Conservation (phyloP, 2,113 vertebrate genomes). For the Paramormyrops kingsleyae region DNA sequence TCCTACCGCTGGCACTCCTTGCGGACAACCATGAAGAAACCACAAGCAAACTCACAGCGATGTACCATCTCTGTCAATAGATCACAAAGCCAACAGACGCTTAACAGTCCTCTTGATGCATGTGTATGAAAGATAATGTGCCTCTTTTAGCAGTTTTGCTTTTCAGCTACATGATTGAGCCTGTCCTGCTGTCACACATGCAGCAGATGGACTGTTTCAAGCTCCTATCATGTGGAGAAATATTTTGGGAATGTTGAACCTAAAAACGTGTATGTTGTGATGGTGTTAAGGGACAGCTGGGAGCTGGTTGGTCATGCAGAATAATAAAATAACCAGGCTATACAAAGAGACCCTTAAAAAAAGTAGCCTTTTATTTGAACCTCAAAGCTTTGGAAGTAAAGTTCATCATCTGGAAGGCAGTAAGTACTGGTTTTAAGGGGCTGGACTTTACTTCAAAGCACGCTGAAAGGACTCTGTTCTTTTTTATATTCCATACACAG, state of each 20-base stretch:
- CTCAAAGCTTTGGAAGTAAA: conserved; percentile 52
- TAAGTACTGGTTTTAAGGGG: conserved; percentile 37
- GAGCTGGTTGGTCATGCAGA: not conserved
- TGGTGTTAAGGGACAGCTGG: not conserved
- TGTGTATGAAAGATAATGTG: not conserved
- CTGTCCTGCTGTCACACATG: not conserved
- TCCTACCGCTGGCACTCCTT: not conserved
- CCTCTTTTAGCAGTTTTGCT: not conserved
- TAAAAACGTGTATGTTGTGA: not conserved
- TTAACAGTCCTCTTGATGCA: not conserved
- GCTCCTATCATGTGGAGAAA: not conserved
- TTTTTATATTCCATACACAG: not conserved
- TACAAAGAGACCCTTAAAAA: conserved; percentile 30
- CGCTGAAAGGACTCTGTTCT: conserved; percentile 22
- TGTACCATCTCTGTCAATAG: not conserved
- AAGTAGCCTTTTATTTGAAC: conserved; percentile 42
- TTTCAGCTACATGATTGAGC: not conserved
- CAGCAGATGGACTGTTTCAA: not conserved
- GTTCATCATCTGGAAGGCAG: conserved; percentile 55
- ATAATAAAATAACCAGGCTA: conserved; percentile 28
- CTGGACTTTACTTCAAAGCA: conserved; percentile 37
- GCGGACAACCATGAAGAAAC: not conserved
- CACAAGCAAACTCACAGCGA: not conserved
- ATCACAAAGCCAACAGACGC: not conserved
- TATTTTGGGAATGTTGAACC: not conserved